Conservation (phyloP, 2,797 vertebrate species). For the Danio tinwini region DNA sequence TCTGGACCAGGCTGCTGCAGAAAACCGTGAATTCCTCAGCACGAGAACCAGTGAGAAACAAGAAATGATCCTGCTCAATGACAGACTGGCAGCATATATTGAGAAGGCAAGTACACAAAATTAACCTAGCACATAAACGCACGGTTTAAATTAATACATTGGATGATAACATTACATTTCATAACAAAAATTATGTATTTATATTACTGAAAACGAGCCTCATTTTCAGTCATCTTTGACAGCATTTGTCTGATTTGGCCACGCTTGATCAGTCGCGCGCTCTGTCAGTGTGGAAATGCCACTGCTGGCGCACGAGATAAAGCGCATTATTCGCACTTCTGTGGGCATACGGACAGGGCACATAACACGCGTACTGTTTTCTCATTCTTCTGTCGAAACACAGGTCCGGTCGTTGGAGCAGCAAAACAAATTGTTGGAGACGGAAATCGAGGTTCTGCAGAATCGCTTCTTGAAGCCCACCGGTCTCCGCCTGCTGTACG, state of each 20-base stretch:
- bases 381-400: constrained; percentile 35
- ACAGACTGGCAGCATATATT: constrained; percentile 78
- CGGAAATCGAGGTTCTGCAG: constrained; percentile 71
- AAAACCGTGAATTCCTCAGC: constrained; percentile 77
- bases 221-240: constrained; percentile 35
- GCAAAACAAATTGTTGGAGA: constrained; percentile 73
- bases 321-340: constrained; percentile 51
- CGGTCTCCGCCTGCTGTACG: constrained; percentile 71
- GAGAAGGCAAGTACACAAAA: constrained; percentile 70
- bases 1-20: constrained; percentile 74
- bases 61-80: constrained; percentile 78
- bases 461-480: constrained; percentile 70
- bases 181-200: background rate
- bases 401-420: constrained; percentile 78
- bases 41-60: constrained; percentile 72
- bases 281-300: constrained; percentile 35
- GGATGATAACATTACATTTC: background rate
- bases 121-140: too few species aligned
- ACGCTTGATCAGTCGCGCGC: constrained; percentile 42
- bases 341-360: constrained; percentile 19
- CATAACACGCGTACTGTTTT: constrained; percentile 14
- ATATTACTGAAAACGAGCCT: background rate
- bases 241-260: constrained; percentile 53
- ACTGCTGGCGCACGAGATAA: constrained; percentile 50
- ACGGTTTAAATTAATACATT: background rate